Conservation (phyloP, 2,113 vertebrate genomes). For the Rhea americana region DNA sequence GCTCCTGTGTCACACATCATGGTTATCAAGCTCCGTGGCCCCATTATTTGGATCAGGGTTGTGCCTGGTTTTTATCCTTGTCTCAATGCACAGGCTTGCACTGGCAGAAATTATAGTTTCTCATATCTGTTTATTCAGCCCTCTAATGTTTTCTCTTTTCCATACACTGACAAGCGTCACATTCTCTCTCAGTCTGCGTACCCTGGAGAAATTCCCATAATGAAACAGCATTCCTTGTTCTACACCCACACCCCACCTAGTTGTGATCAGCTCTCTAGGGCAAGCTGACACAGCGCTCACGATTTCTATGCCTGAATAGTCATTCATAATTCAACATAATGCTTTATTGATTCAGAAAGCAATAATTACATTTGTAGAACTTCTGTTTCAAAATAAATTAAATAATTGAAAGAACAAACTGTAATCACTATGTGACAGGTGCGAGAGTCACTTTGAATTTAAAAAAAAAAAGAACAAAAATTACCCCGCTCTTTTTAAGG, state of each 20-base stretch:
- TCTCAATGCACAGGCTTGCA: not conserved
- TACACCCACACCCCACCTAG: slow-evolving; percentile 41
- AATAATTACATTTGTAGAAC: slow-evolving; percentile 48
- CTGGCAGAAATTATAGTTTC: not conserved
- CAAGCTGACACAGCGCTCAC: slow-evolving; percentile 5
- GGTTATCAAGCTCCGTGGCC: not conserved
- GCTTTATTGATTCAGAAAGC: slow-evolving; percentile 45
- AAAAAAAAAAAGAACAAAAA: not conserved
- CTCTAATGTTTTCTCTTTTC: not conserved
- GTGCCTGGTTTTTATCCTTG: not conserved
- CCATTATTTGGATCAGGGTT: not conserved
- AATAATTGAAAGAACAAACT: slow-evolving; percentile 36
- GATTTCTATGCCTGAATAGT: not conserved
- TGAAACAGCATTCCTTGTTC: not conserved
- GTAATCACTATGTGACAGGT: not conserved
- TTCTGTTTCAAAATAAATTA: slow-evolving; percentile 34
- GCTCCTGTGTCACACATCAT: not conserved
- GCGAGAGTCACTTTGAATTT: not conserved
- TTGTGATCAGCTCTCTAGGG: slow-evolving; percentile 40
- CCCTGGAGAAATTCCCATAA: slow-evolving; percentile 39
- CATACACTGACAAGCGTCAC: not conserved
- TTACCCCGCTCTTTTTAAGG: not conserved
- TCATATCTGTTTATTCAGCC: not conserved
- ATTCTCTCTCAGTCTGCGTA: not conserved
- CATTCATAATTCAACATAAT: slow-evolving; percentile 53